Evolutionary conservation across 2,888 invertebrate genomes (phyloP).

Genomic region (Synanthedon tipuliformis): DNA sequence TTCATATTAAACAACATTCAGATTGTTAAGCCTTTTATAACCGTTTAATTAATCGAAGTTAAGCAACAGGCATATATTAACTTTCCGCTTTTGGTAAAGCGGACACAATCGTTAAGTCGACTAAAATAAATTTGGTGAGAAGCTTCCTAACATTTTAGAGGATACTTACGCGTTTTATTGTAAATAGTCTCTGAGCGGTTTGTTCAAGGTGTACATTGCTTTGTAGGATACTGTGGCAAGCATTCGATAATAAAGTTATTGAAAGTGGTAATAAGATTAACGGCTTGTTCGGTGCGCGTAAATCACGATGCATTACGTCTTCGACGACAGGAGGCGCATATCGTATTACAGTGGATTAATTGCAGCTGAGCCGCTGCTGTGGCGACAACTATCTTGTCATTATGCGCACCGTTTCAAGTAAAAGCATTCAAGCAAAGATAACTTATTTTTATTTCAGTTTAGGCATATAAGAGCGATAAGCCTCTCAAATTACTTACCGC

Average conservation of each 20-base stretch:
- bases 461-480: constrained; percentile 35
- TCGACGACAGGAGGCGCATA: constrained; percentile 59
- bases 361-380: constrained; percentile 38
- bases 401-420: constrained; percentile 9
- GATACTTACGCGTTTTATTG: constrained; percentile 16
- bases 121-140: constrained; percentile 61
- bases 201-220: constrained; percentile 44
- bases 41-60: constrained; percentile 47
- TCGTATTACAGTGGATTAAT: constrained; percentile 67
- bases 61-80: constrained; percentile 36
- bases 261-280: constrained; percentile 70
- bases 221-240: constrained; percentile 28
- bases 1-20: constrained; percentile 1
- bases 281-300: constrained; percentile 56
- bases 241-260: constrained; percentile 62
- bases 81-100: constrained; percentile 47
- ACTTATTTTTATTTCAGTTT: constrained; percentile 12
- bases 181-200: constrained; percentile 34
- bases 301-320: constrained; percentile 67
- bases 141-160: constrained; percentile 42
- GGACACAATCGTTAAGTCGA: constrained; percentile 56
- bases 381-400: constrained; percentile 33
- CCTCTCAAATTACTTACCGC: constrained; percentile 42
- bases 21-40: constrained; percentile 27
- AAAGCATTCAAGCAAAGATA: neutral